Percentiles rank a stretch among this genome's conserved stretches.
These are phyloP conservation scores for Trachops cirrhosus DNA, from an alignment of 2,797 vertebrate species.

Conservation along the genomic window DNA sequence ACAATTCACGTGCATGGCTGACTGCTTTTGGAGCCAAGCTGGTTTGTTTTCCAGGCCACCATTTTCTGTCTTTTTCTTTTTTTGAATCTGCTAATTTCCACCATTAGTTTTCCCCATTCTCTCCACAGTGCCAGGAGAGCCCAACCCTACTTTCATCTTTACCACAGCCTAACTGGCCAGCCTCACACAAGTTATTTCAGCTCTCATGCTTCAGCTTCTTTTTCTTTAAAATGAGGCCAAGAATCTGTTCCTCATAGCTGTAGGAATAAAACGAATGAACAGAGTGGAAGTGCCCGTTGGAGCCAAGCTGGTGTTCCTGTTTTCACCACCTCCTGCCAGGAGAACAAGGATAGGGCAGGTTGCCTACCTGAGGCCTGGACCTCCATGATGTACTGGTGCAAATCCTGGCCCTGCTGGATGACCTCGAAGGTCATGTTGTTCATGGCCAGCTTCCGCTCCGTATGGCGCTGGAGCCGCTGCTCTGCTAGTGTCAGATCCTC, in stretches of 20 bases:
- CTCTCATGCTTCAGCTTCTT: not conserved
- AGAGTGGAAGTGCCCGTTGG: not conserved
- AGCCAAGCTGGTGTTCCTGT: not conserved
- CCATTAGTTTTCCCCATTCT: not conserved
- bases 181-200: not conserved
- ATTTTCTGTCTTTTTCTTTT: not conserved
- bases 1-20: not conserved
- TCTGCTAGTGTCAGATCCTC: conserved; percentile 94
- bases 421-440: conserved; percentile 98
- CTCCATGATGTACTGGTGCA: conserved; percentile 98
- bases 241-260: not conserved
- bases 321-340: not conserved
- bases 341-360: not conserved
- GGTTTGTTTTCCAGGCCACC: not conserved
- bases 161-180: not conserved
- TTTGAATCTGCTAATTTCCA: not conserved
- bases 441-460: conserved; percentile 94
- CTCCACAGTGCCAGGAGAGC: not conserved
- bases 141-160: not conserved
- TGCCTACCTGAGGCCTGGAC: conserved; percentile 95
- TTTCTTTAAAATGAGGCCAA: not conserved
- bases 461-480: conserved; percentile 94
- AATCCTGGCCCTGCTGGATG: conserved; percentile 96
- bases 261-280: not conserved
- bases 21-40: not conserved